These are phyloP conservation scores for Agrotis puta DNA, from an alignment of 2,888 invertebrate genomes.

Conservation along the genomic window DNA sequence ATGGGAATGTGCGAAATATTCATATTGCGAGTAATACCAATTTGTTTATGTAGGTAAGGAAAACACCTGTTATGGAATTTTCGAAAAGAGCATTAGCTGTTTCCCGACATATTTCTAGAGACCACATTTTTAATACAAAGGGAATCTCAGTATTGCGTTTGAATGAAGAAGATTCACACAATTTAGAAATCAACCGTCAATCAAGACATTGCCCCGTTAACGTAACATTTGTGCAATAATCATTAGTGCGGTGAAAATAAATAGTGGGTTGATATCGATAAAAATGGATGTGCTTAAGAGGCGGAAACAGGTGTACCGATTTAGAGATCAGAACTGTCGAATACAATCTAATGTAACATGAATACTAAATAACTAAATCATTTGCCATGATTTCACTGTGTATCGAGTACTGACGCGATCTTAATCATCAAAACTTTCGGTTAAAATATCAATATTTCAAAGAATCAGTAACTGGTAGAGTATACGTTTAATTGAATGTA, in stretches of 20 bases:
- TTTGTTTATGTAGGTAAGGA: too few relatives aligned
- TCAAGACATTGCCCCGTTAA: conserved; percentile 28
- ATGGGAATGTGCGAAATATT: too few relatives aligned
- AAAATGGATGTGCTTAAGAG: conserved; percentile 80
- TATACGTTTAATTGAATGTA: conserved; percentile 57
- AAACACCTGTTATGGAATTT: not conserved
- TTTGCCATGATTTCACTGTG: conserved; percentile 80
- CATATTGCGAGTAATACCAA: too few relatives aligned
- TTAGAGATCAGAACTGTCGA: conserved; percentile 82
- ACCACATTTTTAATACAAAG: too few relatives aligned
- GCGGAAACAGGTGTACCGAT: conserved; percentile 83
- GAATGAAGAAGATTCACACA: not conserved
- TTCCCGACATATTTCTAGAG: not conserved
- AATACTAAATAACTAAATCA: conserved; percentile 90
- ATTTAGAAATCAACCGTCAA: conserved; percentile 43
- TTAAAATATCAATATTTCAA: conserved; percentile 38
- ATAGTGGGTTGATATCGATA: conserved; percentile 80
- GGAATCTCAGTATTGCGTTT: not conserved
- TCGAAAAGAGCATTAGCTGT: conserved; percentile 5
- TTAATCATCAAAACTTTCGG: conserved; percentile 18
- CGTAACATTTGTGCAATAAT: conserved; percentile 66
- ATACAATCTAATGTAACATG: conserved; percentile 90
- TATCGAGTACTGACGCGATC: conserved; percentile 28
- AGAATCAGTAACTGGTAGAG: conserved; percentile 36
- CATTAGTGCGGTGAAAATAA: conserved; percentile 69